These are phyloP conservation scores for Saxicola maurus DNA, from an alignment of 2,797 vertebrate species.

Conservation along the genomic window DNA sequence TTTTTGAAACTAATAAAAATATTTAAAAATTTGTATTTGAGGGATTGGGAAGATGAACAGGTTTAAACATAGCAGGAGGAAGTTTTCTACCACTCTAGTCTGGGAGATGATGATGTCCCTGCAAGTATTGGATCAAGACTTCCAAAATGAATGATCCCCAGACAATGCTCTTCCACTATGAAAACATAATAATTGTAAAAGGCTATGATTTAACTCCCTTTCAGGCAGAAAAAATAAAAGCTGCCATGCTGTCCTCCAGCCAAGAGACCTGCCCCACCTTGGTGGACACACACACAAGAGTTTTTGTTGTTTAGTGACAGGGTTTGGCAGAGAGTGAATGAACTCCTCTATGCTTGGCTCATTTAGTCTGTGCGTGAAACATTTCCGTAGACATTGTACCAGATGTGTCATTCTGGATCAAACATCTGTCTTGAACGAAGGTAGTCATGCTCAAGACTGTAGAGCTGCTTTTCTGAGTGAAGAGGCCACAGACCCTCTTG, in stretches of 20 bases:
- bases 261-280: not conserved
- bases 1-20: not conserved
- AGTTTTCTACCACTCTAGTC: not conserved
- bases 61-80: not conserved
- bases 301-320: not conserved
- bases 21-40: not conserved
- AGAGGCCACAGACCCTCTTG: not conserved
- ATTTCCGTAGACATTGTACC: not conserved
- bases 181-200: not conserved
- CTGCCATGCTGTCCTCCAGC: not conserved
- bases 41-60: not conserved
- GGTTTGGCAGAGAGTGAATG: not conserved
- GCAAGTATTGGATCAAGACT: not conserved
- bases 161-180: not conserved
- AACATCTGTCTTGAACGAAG: not conserved
- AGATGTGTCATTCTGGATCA: not conserved
- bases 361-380: not conserved
- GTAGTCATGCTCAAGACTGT: not conserved
- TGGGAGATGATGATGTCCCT: not conserved
- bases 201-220: not conserved
- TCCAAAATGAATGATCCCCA: not conserved
- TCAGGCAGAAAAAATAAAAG: not conserved
- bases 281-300: not conserved
- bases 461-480: not conserved
- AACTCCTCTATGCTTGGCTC: not conserved